Base-by-base conservation (phyloP, 2,888 invertebrate genomes). In the Aporophyla lueneburgensis region DNA sequence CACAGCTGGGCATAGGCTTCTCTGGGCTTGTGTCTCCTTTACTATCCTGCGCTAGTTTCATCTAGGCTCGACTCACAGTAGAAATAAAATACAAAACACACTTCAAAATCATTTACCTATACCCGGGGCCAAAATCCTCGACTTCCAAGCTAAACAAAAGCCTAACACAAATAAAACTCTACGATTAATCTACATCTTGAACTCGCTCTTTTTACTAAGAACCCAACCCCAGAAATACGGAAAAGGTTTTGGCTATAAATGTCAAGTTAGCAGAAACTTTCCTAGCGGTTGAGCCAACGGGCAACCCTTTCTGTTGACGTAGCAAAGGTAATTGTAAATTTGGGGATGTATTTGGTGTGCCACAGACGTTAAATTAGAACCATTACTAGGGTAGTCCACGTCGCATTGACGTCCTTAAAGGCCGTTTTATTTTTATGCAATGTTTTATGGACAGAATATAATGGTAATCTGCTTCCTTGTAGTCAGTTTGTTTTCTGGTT, bases 341-440 rank as follows among this genome's bases (percentile, higher is more conserved):
- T 86, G 80, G 76, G 79, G 67, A 74, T 69, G 76, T 82, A 81
- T 84, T 82, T 43, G 61, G 78, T 78, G 73, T 72, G 62, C 81
- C 81, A 66, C 75, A 5, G 51, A 74, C 86, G 85, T 88, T 89
- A 88, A 90, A 90, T 88, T 88, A 89, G 83, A 85, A 87, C 78
- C 78, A 85, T 88, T 87, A 86, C 82, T 49, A 63, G 40, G 62
- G 43, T 56, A 33, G 5, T n/a, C 27, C 65, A 56, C 67, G 68
- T 71, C 72, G 51, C 61, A 21, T 77, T 24, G 46, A 46, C 53
- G 49, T 63, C 21, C 21, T 49, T 49, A 33, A 51, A 49, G 12
- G 19, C 6, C n/a, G 16, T 59, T 82, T 68, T 82, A 54, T 71
- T 77, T 61, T 71, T 54, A 33, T 51, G 24, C 56, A 21, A 46